phyloP scores from a whole-genome alignment of 2,888 invertebrate species.

The Heteromyza rotundicornis region DNA sequence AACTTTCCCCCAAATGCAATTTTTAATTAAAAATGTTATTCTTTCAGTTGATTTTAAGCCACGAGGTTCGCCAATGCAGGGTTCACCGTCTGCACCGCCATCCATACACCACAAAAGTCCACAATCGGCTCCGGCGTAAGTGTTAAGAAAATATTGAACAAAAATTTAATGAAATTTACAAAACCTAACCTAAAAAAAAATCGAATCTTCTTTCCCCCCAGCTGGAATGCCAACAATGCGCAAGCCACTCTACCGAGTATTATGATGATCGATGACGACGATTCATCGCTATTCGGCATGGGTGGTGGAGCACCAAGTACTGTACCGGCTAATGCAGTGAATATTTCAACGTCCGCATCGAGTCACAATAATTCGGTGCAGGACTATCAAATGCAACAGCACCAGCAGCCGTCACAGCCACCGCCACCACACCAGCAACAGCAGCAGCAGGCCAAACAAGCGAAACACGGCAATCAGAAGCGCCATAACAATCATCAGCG shows the following conservation, averaged over 20 bases:
- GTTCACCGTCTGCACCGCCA: slow-evolving; percentile 64
- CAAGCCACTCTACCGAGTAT: slow-evolving; percentile 76
- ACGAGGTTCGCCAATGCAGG: slow-evolving; percentile 68
- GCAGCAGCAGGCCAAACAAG: slow-evolving; percentile 45
- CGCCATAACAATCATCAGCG: slow-evolving; percentile 41
- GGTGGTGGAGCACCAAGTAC: slow-evolving; percentile 42
- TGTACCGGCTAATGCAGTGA: slow-evolving; percentile 30
- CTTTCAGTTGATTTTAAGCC: slow-evolving; percentile 64
- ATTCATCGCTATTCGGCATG: slow-evolving; percentile 58
- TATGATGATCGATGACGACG: slow-evolving; percentile 78
- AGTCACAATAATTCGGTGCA: slow-evolving; percentile 44
- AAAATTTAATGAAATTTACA: neutral
- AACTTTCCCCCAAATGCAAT: neutral
- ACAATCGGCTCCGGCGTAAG: slow-evolving; percentile 62
- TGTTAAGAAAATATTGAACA: too few species aligned
- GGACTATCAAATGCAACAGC: slow-evolving; percentile 38
- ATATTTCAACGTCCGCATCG: slow-evolving; percentile 40
- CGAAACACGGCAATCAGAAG: slow-evolving; percentile 43
- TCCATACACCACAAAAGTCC: slow-evolving; percentile 59
- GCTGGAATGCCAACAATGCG: slow-evolving; percentile 70
- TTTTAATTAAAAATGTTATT: slow-evolving; percentile 11
- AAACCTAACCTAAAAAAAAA: slow-evolving; percentile 23
- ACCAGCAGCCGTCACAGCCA: slow-evolving; percentile 22
- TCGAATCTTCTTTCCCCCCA: slow-evolving; percentile 42
- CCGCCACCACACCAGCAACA: slow-evolving; percentile 44